Evolutionary conservation across 2,888 invertebrate species (phyloP), one percentile per base, ranked within the genome.

Genomic region (Diaprepes abbreviatus): DNA sequence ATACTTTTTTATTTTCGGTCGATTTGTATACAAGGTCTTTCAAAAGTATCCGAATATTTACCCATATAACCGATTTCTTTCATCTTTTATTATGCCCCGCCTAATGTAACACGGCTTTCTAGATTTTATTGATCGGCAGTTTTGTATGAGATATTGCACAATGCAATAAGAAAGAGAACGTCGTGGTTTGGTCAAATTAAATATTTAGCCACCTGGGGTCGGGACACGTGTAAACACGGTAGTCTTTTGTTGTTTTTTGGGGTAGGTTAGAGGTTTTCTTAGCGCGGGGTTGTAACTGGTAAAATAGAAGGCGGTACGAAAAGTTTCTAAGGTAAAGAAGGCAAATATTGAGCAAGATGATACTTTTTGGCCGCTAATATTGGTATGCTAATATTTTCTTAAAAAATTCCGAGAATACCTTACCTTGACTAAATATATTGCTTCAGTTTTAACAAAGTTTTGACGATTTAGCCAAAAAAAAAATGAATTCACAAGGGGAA

Each of bases 171-270:
- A 55, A 67, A 60, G 14, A 31, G 33, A 59, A 35, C 28, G 57
- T 40, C 12, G 38, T 31, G 67, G 60, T 50, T 62, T 35, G 19
- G 57, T 3, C 50, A 70, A 70, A 70, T 70, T 70, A 70, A 70
- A 70, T 70, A 70, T 70, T 70, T 70, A 66, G 48, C 70, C 70
- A 70, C 70, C 70, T 70, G 70, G 70, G 66, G 70, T 45, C 52
- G 19, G 38, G 66, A 70, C 70, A 70, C 70, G 70, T 70, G 70
- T 70, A 70, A 70, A 70, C 57, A 70, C 66, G 70, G 70, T 66
- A 70, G 70, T 55, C 70, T 70, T 59, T 70, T 70, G 70, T 66
- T 58, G 19, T 35, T 62, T 35, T 58, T 21, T n/a, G 40, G 57
- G 57, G 40, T 24, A 12, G 40, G 24, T 35, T 33, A 10, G 17